Conservation (phyloP, 2,797 vertebrate genomes). For the Champsocephalus esox region DNA sequence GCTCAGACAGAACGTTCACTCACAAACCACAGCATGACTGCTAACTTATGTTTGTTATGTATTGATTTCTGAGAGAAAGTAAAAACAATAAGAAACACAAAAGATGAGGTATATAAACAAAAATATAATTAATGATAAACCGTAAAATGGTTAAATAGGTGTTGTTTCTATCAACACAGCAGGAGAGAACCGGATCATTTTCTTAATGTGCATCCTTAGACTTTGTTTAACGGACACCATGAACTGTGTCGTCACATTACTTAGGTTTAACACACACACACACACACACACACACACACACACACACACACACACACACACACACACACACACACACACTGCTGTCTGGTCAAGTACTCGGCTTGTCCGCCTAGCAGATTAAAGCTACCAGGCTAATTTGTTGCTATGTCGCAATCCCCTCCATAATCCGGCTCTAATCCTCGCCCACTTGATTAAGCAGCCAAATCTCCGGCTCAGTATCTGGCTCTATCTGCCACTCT, state of each 20-base stretch:
- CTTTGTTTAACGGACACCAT: slow-evolving; percentile 13
- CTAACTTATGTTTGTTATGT: too few species aligned
- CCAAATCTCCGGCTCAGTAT: slow-evolving; percentile 81
- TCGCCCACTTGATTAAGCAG: slow-evolving; percentile 82
- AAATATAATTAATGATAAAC: background rate
- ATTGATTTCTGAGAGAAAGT: too few species aligned
- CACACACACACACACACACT: slow-evolving; percentile 32
- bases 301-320: slow-evolving; percentile 32
- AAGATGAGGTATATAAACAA: background rate
- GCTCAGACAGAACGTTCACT: too few species aligned
- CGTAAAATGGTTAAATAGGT: too few species aligned
- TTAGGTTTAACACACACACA: background rate
- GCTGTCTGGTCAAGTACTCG: slow-evolving; percentile 66
- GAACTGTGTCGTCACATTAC: slow-evolving; percentile 41
- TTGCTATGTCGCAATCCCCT: slow-evolving; percentile 79
- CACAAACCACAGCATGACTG: too few species aligned
- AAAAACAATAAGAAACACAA: too few species aligned
- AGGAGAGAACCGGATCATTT: background rate
- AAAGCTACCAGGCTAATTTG: slow-evolving; percentile 86
- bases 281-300: slow-evolving; percentile 25
- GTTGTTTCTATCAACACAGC: background rate
- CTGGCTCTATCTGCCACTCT: slow-evolving; percentile 68
- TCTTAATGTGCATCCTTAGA: background rate
- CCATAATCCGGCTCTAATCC: slow-evolving; percentile 86
- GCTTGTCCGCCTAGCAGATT: slow-evolving; percentile 81